Percentiles rank a stretch among this genome's conserved stretches.
Evolutionary conservation across 2,888 invertebrate genomes (phyloP).

Genomic region (Pomacea canaliculata): DNA sequence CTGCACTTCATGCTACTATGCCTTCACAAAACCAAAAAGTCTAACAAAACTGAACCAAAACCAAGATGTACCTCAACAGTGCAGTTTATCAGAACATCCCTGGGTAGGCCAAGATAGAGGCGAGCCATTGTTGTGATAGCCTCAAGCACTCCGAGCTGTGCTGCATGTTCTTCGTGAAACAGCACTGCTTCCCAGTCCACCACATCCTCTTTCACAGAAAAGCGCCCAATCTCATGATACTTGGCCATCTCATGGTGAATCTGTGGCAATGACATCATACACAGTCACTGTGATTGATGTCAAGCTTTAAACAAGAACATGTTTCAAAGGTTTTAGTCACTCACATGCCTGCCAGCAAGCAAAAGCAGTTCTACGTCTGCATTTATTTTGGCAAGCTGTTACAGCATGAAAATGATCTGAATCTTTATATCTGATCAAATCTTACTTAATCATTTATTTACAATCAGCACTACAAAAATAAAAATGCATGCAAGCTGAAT

Average conservation of each 20-base stretch:
- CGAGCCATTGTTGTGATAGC: conserved; percentile 72
- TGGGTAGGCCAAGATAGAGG: conserved; percentile 71
- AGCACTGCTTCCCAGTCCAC: conserved; percentile 73
- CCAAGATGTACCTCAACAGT: conserved; percentile 58
- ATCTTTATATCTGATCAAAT: no score
- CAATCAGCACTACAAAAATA: no score
- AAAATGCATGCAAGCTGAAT: no score
- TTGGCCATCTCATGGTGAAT: conserved; percentile 74
- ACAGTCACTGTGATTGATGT: no score
- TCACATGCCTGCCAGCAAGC: background rate
- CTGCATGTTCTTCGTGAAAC: conserved; percentile 73
- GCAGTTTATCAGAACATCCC: conserved; percentile 72
- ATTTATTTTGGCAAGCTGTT: no score
- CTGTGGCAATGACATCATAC: conserved; percentile 44
- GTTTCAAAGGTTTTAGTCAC: background rate
- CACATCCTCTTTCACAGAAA: conserved; percentile 56
- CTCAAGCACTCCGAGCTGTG: conserved; percentile 72
- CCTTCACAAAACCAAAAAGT: no score
- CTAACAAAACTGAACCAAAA: no score
- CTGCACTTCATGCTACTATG: no score
- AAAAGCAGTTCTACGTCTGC: no score
- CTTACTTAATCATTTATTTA: no score
- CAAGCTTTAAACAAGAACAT: conserved; percentile 3
- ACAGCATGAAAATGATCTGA: no score
- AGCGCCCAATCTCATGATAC: conserved; percentile 74